phyloP scores from a whole-genome alignment of 2,888 invertebrate species.

The Polymixis lichenea region DNA sequence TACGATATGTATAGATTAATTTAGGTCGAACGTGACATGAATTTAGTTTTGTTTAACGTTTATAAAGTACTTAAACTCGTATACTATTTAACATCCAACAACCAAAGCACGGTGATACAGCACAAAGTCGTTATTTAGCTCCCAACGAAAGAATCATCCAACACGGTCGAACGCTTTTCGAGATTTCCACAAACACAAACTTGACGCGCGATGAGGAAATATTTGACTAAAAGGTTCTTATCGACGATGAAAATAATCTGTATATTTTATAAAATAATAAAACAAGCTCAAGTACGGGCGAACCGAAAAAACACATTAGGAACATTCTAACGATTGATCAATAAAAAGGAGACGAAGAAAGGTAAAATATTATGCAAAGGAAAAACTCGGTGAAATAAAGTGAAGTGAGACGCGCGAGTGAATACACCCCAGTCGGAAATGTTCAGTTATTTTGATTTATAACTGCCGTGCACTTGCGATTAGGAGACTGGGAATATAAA shows the following conservation, averaged over 20 bases:
- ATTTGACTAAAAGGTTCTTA: slow-evolving; percentile 64
- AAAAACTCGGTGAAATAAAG: slow-evolving; percentile 68
- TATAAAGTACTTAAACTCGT: slow-evolving; percentile 23
- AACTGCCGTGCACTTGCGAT: slow-evolving; percentile 62
- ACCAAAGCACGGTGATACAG: slow-evolving; percentile 41
- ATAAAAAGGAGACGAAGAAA: slow-evolving; percentile 71
- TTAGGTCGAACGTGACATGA: slow-evolving; percentile 54
- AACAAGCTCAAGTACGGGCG: slow-evolving; percentile 64
- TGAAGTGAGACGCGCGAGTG: slow-evolving; percentile 73
- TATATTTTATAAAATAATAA: slow-evolving; percentile 67
- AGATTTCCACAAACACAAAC: slow-evolving; percentile 61
- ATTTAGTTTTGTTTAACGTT: slow-evolving; percentile 27
- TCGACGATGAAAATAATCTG: slow-evolving; percentile 67
- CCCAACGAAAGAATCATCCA: slow-evolving; percentile 28
- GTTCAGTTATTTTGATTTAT: slow-evolving; percentile 84
- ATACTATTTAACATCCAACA: slow-evolving; percentile 37
- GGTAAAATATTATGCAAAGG: slow-evolving; percentile 72
- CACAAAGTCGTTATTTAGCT: slow-evolving; percentile 42
- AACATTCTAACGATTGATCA: slow-evolving; percentile 82
- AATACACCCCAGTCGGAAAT: slow-evolving; percentile 76
- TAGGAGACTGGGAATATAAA: slow-evolving; percentile 52
- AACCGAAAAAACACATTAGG: slow-evolving; percentile 75
- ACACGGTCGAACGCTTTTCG: slow-evolving; percentile 57
- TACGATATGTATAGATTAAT: slow-evolving; percentile 22
- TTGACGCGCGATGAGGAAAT: slow-evolving; percentile 50